phyloP scores from a whole-genome alignment of 2,797 vertebrate species.

The Sebastes aleutianus region DNA sequence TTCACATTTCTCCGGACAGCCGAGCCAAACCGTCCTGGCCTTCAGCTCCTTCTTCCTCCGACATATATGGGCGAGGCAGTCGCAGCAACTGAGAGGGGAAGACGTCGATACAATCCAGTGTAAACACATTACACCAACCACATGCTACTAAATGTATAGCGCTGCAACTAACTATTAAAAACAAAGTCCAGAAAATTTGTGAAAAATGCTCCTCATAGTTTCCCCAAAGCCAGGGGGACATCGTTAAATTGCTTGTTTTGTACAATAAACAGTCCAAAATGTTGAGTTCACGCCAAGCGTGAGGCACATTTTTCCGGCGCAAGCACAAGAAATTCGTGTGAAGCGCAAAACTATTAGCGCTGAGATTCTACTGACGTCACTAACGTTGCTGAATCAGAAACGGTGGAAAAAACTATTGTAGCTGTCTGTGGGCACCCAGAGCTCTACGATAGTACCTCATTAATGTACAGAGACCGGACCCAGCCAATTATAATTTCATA shows the following conservation, averaged over 20 bases:
- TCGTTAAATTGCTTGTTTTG: not conserved
- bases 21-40: constrained; percentile 90
- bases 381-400: too few relatives aligned
- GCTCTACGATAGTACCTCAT: too few relatives aligned
- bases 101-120: not conserved
- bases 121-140: not conserved
- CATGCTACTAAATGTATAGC: not conserved
- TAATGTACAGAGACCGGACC: too few relatives aligned
- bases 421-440: too few relatives aligned
- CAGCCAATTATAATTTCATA: not conserved
- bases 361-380: too few relatives aligned
- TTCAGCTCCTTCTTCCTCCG: constrained; percentile 92
- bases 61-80: constrained; percentile 88
- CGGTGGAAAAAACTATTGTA: too few relatives aligned
- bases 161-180: too few relatives aligned
- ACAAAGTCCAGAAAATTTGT: not conserved
- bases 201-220: not conserved
- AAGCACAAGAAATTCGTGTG: too few relatives aligned
- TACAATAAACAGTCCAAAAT: not conserved
- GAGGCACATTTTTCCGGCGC: too few relatives aligned
- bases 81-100: constrained; percentile 87
- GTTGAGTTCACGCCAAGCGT: not conserved
- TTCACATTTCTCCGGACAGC: constrained; percentile 96
- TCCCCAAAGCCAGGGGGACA: not conserved
- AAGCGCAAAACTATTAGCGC: too few relatives aligned